A percentile compares a stretch with the other conserved stretches of the same genome.
Conservation (phyloP, 2,888 invertebrate genomes). For the Bugulina stolonifera region DNA sequence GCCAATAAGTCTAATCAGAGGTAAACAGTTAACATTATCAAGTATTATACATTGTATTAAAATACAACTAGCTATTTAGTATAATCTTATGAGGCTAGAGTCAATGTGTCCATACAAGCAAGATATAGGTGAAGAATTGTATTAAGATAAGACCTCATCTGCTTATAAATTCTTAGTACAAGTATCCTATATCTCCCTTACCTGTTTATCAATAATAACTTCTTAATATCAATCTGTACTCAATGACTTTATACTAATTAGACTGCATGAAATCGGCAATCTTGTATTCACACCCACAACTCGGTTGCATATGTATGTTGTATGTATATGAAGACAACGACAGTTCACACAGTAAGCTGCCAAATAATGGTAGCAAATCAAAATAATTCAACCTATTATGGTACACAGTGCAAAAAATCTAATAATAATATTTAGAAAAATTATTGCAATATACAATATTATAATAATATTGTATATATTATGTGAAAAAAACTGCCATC, state of each 20-base stretch:
- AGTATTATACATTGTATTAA: conserved; percentile 24
- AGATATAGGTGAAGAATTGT: conserved; percentile 8
- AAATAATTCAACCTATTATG: too few relatives aligned
- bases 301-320: too few relatives aligned
- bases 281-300: too few relatives aligned
- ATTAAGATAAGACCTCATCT: neutral
- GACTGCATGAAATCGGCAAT: neutral
- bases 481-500: too few relatives aligned
- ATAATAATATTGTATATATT: too few relatives aligned
- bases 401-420: too few relatives aligned
- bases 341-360: too few relatives aligned
- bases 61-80: conserved; percentile 21
- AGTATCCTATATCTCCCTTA: conserved; percentile 20
- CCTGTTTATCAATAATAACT: conserved; percentile 10
- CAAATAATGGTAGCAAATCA: too few relatives aligned
- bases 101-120: conserved; percentile 7
- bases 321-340: too few relatives aligned
- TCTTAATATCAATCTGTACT: conserved; percentile 12
- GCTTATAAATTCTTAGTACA: neutral
- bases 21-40: conserved; percentile 19
- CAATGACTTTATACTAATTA: conserved; percentile 20
- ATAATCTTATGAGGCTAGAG: neutral
- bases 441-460: too few relatives aligned
- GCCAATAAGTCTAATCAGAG: neutral
- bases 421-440: too few relatives aligned